Conservation (phyloP, 1,140 invertebrate genomes). For the Pogonomyrmex californicus region DNA sequence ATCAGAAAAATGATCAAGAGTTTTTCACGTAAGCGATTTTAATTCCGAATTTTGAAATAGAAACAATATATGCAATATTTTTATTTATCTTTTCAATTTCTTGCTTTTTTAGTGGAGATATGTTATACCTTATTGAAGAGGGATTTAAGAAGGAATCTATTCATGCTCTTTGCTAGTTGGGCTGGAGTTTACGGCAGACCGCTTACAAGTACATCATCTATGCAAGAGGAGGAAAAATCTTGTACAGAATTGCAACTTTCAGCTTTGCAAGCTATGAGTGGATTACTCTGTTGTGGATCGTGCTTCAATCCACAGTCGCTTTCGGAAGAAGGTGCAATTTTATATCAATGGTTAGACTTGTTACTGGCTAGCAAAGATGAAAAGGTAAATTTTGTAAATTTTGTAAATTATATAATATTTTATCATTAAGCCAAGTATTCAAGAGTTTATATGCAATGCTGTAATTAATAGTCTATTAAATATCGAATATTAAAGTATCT, state of each 20-base stretch:
- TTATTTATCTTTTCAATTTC: conserved; percentile 38
- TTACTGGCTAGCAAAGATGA: conserved; percentile 95
- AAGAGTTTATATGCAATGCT: background rate
- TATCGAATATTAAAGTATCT: conserved; percentile 6
- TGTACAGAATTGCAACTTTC: conserved; percentile 91
- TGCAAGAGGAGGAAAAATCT: conserved; percentile 82
- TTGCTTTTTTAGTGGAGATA: conserved; percentile 92
- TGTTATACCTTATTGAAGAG: conserved; percentile 94
- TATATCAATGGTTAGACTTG: conserved; percentile 97
- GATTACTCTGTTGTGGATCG: conserved; percentile 97
- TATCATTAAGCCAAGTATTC: background rate
- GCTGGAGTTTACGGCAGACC: conserved; percentile 93
- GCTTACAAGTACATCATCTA: conserved; percentile 82
- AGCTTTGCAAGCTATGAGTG: conserved; percentile 96
- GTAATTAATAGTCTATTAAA: background rate
- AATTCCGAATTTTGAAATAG: background rate
- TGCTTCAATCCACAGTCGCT: conserved; percentile 95
- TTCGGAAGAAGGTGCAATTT: conserved; percentile 94
- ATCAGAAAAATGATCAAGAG: conserved; percentile 97
- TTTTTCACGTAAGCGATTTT: conserved; percentile 92
- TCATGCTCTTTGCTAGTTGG: conserved; percentile 97
- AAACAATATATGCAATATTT: background rate
- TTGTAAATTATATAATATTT: conserved; percentile 1
- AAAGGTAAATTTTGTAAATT: conserved; percentile 91
- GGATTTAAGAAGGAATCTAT: conserved; percentile 95